Evolutionary conservation across 2,888 invertebrate genomes (phyloP), one percentile per base, ranked within the genome.

Genomic region (Heliconius charithonia): DNA sequence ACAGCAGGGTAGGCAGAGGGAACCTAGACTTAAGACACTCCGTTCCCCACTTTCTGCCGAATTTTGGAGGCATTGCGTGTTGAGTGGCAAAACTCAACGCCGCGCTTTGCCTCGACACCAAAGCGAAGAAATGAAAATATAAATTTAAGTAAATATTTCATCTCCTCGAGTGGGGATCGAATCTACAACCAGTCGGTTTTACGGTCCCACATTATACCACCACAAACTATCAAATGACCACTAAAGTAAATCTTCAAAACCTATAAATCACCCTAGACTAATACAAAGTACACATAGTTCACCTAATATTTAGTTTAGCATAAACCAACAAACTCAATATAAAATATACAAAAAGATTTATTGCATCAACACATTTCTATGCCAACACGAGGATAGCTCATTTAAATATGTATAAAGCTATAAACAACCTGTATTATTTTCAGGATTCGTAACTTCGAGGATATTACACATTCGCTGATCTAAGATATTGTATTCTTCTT

Each of bases 371-470:
- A 74, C 74, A 74, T 74, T 41, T 37, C 63, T 74, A 73, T 37
- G 73, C 72, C 51, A 66, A 77, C 73, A 77, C 59, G 65, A 51
- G 77, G 76, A 71, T 71, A 71, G 77, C 77, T 77, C 77, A 77
- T 77, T 77, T 77, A 77, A 77, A 77, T 77, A 77, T 77, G 77
- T 77, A 77, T 77, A 73, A 77, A 77, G 77, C 77, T 73, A 77
- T 77, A 77, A 77, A 73, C 77, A 77, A 73, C 77, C 73, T 27
- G 73, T 77, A 77, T 77, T 77, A 77, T 73, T 77, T 67, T 77
- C 72, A 67, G 72, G 66, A 65, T 77, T 59, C 77, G 77, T 77
- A 77, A 77, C 77, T 77, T 77, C 73, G 65, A 27, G 59, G 72
- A 66, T 77, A 77, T 77, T 77, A 77, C 65, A 77, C 72, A 62